These are phyloP conservation scores for Corythornis vintsioides DNA, from an alignment of 2,113 vertebrate species.

Conservation along the genomic window DNA sequence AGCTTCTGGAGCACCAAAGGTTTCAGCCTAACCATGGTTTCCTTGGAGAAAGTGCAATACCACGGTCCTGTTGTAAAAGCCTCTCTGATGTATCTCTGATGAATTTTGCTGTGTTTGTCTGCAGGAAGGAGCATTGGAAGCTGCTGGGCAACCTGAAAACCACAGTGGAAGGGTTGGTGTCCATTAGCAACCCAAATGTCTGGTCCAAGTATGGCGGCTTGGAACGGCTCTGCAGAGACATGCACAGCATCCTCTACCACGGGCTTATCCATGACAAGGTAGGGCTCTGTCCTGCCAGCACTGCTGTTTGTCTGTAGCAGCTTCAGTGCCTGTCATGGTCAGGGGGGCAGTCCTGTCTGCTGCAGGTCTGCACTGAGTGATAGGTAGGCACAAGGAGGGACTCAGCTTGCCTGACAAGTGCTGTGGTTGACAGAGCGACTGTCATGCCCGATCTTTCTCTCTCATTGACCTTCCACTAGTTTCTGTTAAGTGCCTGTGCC, in stretches of 20 bases:
- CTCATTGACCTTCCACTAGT: not conserved
- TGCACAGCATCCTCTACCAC: conserved; percentile 94
- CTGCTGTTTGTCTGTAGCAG: not conserved
- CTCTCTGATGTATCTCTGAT: not conserved
- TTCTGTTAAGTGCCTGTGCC: not conserved
- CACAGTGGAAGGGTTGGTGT: conserved; percentile 95
- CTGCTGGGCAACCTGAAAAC: conserved; percentile 93
- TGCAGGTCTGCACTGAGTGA: not conserved
- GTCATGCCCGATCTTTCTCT: not conserved
- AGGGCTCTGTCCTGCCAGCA: not conserved
- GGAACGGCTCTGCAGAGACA: conserved; percentile 94
- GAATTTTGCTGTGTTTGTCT: not conserved
- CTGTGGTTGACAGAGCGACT: not conserved
- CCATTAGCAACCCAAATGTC: conserved; percentile 92
- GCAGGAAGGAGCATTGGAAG: conserved; percentile 93
- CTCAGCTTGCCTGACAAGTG: not conserved
- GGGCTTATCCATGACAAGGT: conserved; percentile 94
- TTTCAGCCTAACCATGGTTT: not conserved
- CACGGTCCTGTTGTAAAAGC: not conserved
- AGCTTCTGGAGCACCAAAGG: not conserved
- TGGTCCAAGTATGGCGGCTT: conserved; percentile 98
- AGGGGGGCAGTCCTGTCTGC: not conserved
- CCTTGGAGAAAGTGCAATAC: not conserved
- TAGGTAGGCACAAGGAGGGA: not conserved
- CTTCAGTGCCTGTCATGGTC: not conserved